phyloP scores from a whole-genome alignment of 2,113 vertebrate species.

The Semicossyphus pulcher region DNA sequence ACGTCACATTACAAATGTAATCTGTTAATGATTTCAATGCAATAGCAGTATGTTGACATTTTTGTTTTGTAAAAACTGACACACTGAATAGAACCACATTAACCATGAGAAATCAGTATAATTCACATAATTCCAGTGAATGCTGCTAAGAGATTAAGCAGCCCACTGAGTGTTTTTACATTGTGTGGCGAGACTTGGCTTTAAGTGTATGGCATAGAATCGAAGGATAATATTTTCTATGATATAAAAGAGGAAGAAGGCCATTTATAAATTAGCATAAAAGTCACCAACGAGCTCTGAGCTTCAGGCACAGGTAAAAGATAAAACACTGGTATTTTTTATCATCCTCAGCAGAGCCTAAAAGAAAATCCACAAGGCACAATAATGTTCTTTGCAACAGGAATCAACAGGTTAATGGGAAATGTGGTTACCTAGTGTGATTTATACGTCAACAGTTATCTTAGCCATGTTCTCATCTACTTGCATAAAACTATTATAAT shows the following conservation, averaged over 20 bases:
- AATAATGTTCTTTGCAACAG: too few relatives aligned
- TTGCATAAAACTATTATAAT: too few relatives aligned
- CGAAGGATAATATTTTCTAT: constrained; percentile 8
- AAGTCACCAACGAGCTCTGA: not conserved
- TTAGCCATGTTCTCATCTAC: too few relatives aligned
- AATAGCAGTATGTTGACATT: not conserved
- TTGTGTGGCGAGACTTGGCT: not conserved
- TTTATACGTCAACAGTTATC: too few relatives aligned
- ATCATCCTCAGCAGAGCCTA: not conserved
- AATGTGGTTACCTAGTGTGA: too few relatives aligned
- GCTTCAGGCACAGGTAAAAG: too few relatives aligned
- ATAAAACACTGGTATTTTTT: not conserved
- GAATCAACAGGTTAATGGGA: too few relatives aligned
- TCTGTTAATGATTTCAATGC: not conserved
- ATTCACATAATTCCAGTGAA: not conserved
- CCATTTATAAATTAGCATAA: constrained; percentile 6
- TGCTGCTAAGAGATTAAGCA: not conserved
- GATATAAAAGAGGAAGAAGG: not conserved
- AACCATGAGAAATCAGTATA: not conserved
- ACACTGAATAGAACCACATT: not conserved
- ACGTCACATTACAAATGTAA: not conserved
- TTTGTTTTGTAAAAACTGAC: not conserved
- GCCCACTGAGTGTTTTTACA: not conserved
- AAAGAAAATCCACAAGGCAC: too few relatives aligned
- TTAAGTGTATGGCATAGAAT: constrained; percentile 1